Base-by-base conservation (phyloP, 2,888 invertebrate species). In the Byasa hedistus region DNA sequence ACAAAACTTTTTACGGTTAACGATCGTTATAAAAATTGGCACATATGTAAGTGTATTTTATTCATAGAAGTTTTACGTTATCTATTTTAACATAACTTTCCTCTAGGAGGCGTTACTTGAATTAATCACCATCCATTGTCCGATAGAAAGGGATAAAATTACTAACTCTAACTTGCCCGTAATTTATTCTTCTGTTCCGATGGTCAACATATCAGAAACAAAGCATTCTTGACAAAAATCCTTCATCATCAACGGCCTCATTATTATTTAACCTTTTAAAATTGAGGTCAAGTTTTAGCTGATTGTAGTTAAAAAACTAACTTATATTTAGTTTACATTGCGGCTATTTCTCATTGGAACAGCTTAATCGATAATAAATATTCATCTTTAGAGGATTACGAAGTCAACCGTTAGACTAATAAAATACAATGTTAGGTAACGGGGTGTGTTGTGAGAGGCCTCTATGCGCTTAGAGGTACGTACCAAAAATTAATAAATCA, bases 391-490 rank as follows among this genome's bases (percentile, higher is more conserved):
- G 52, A 65, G 51, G 48, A 51, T 51, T 48, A 51, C 56, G 22
- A 60, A 51, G 61, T 66, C 61, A 61, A 52, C 64, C 64, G 57
- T 64, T 61, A 57, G 39, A 48, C 21, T 56, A 51, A 61, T 65
- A 61, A 61, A 61, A 61, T 65, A 65, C 65, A 65, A 61, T 61
- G 51, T 66, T 52, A 32, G 27, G 57, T 65, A 61, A 61, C 65
- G 61, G 36, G 23, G 27, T 55, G 44, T 54, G 44, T 23, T n/a
- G 21, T 44, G 54, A 51, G 51, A 64, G 39, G 52, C 19, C 36
- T 32, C 23, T 54, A 21, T 32, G 24, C 27, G 23, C 39, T 19
- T 17, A n/a, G n/a, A 22, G 8, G n/a, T 52, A 36, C 51, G 23
- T 60, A 56, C 32, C 56, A 44, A 56, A 62, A 62, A 56, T 23